These are phyloP conservation scores for Enoplosus armatus DNA, from an alignment of 2,797 vertebrate genomes.

Conservation along the genomic window DNA sequence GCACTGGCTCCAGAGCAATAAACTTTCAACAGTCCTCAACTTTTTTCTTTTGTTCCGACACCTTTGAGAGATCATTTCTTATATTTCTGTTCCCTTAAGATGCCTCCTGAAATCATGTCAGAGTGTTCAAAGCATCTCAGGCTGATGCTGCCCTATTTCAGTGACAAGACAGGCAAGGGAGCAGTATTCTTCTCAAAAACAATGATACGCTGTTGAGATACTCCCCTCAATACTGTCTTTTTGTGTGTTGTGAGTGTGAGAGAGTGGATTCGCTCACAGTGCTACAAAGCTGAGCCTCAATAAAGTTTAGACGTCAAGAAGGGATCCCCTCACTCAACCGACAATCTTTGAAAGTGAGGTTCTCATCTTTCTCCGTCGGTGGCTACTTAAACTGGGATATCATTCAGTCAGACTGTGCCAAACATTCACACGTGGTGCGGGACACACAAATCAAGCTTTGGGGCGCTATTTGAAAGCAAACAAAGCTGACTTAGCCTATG, in stretches of 20 bases:
- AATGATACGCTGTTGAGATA: constrained; percentile 53
- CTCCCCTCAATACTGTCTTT: constrained; percentile 59
- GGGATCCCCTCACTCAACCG: constrained; percentile 62
- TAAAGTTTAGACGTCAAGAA: constrained; percentile 56
- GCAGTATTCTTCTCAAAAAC: constrained; percentile 57
- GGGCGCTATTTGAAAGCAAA: constrained; percentile 50
- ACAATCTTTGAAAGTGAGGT: constrained; percentile 28
- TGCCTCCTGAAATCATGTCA: constrained; percentile 80
- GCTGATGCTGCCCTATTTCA: constrained; percentile 80
- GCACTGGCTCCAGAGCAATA: constrained; percentile 60
- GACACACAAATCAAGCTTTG: constrained; percentile 9
- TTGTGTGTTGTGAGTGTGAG: constrained; percentile 23
- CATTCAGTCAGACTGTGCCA: constrained; percentile 27
- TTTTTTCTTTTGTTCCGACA: constrained; percentile 75
- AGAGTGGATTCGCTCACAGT: constrained; percentile 48
- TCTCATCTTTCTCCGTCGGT: constrained; percentile 36
- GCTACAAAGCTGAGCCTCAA: constrained; percentile 55
- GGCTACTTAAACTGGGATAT: constrained; percentile 41
- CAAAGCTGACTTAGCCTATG: constrained; percentile 31
- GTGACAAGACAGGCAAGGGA: constrained; percentile 76
- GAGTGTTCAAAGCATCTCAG: constrained; percentile 78
- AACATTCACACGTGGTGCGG: constrained; percentile 1
- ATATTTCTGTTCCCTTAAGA: constrained; percentile 76
- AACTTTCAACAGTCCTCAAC: constrained; percentile 73
- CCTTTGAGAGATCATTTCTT: constrained; percentile 78